These are phyloP conservation scores for Channa argus DNA, from an alignment of 2,113 vertebrate species.

Conservation along the genomic window DNA sequence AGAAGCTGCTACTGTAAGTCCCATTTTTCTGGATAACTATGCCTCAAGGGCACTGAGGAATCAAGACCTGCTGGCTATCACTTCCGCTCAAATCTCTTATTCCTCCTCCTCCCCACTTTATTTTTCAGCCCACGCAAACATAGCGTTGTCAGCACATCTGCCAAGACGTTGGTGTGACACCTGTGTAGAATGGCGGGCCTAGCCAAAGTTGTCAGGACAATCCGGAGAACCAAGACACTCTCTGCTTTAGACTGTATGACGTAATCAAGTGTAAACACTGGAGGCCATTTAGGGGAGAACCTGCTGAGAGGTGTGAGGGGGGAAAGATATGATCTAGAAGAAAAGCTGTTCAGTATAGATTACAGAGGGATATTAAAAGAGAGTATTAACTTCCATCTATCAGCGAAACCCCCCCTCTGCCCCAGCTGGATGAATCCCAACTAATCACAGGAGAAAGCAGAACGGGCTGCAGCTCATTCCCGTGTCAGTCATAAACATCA, in stretches of 20 bases:
- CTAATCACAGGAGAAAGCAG: slow-evolving; percentile 18
- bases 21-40: neutral
- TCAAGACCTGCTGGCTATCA: neutral
- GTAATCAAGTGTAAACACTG: slow-evolving; percentile 56
- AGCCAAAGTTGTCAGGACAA: slow-evolving; percentile 38
- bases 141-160: slow-evolving; percentile 8
- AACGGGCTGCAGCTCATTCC: slow-evolving; percentile 31
- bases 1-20: neutral
- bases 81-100: neutral
- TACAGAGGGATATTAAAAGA: slow-evolving; percentile 19
- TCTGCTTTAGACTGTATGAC: slow-evolving; percentile 32
- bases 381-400: slow-evolving; percentile 44
- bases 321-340: neutral
- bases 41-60: slow-evolving; percentile 21
- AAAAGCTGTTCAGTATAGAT: slow-evolving; percentile 1
- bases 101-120: neutral
- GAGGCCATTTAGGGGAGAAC: slow-evolving; percentile 49
- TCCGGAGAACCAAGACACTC: slow-evolving; percentile 1
- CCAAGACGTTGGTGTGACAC: slow-evolving; percentile 22
- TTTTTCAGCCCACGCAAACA: slow-evolving; percentile 26
- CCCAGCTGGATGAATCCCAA: slow-evolving; percentile 17
- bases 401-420: slow-evolving; percentile 43
- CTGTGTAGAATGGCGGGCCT: slow-evolving; percentile 33
- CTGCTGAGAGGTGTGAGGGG: slow-evolving; percentile 4
- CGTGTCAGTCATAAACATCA: slow-evolving; percentile 30